Base-by-base conservation (phyloP, 2,113 vertebrate species). In the Cricetomys ansorgei region DNA sequence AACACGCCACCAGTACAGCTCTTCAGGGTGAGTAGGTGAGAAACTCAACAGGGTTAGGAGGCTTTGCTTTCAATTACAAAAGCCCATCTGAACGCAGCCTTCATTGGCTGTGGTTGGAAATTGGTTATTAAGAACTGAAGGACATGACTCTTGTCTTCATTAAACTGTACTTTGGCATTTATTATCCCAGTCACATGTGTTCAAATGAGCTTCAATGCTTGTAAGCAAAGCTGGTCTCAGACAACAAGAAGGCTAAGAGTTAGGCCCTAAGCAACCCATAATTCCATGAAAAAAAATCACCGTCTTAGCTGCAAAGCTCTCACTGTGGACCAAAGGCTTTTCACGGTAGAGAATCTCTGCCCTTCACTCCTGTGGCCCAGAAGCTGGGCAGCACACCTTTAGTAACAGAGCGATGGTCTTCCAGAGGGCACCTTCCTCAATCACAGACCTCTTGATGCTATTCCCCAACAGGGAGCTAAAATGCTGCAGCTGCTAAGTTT, bases 131-230 rank as follows among this genome's bases (percentile, higher is more conserved):
- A 96, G 62, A 95, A 96, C 27, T 50, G 53, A 96, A 97, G 96
- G 94, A 97, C 94, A 90, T 75, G 89, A 93, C 81, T 75, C 37
- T 96, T 96, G 97, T 97, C 97, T 97, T 97, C 98, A 98, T 98
- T 98, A 98, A 98, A 98, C 98, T 98, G 98, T 98, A 98, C 98
- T 98, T 97, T 97, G 97, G 91, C 86, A 97, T 97, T 97, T 98
- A 98, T 97, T 98, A 98, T 98, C 98, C 98, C 98, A 98, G 98
- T 98, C 98, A 98, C 98, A 98, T 98, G 97, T 97, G 97, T 98
- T 98, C 98, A 98, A 97, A 98, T 98, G 98, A 98, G 98, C 98
- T 98, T 98, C 94, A 94, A 97, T 97, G 98, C 96, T 98, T 98
- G 98, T 96, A 98, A 97, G 98, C 98, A 98, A 98, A 98, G 98